phyloP scores from a whole-genome alignment of 2,113 vertebrate genomes.

The Clarias batrachus region DNA sequence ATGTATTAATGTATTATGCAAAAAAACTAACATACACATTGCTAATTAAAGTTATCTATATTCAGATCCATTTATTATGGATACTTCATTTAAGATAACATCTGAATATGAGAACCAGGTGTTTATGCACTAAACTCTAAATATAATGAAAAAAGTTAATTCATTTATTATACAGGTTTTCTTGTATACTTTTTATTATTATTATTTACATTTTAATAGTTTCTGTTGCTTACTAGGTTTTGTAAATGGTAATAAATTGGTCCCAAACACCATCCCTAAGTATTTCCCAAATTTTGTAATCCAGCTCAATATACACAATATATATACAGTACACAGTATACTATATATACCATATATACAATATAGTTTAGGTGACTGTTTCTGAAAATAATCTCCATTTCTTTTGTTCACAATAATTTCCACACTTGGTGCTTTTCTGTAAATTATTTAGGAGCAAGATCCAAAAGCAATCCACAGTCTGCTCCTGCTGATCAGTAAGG shows the following conservation, averaged over 20 bases:
- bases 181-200: background rate
- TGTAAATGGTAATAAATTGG: background rate
- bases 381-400: background rate
- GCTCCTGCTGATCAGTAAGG: conserved; percentile 81
- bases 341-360: too few relatives aligned
- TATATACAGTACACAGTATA: too few relatives aligned
- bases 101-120: background rate
- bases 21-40: background rate
- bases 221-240: background rate
- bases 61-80: background rate
- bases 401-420: background rate
- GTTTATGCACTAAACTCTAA: background rate
- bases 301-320: background rate
- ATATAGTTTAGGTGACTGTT: background rate
- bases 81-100: background rate
- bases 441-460: conserved; percentile 60
- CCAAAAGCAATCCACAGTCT: conserved; percentile 68
- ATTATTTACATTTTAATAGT: background rate
- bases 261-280: background rate
- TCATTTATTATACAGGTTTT: background rate
- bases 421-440: background rate
- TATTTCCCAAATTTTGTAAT: background rate
- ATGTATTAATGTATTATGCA: background rate
- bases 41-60: background rate
- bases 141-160: background rate